Evolutionary conservation across 2,888 invertebrate species (phyloP), one percentile per base, ranked within the genome.

Genomic region (Lepidocyrtinus sp.): DNA sequence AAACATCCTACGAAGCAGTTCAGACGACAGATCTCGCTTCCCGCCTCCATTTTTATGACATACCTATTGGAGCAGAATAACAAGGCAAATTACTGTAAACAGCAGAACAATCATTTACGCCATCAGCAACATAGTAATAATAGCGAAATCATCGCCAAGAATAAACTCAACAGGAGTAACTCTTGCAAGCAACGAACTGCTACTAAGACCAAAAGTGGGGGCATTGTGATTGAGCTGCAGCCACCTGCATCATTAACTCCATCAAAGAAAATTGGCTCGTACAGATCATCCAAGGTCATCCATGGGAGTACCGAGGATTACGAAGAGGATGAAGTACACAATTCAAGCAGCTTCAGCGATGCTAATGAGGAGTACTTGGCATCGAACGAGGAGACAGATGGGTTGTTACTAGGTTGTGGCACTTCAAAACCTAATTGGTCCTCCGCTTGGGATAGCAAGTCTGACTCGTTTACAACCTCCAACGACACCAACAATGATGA

Each of bases 1-100:
- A 59, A 63, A 62, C 75, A 74, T 25, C 75, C 75, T 17, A 75
- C 70, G 21, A 81, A 81, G 36, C 86, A 84, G 9, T 84, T 85
- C 65, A 62, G 74, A 24, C 69, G 86, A 63, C 82, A 85, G 62
- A 83, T 86, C 67, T 86, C 86, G 12, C 81, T 86, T 12, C 86
- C 86, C 9, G 82, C 85, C n/a, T 78, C 82, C 2, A 71, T 84
- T 17, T 86, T 86, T 74, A 85, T 78, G 78, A 62, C 75, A 15
- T 81, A 80, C 62, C 75, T 85, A 46, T 45, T 82, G 36, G 84
- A 83, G 50, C 76, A 83, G 46, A 70, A 75, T 68, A 82, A 69
- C 63, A 77, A 82, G 45, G 59, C 59, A 9, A 68, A 65, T 62
- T 46, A 74, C 27, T 75, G 45, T 25, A 50, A 71, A 21, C 36